Evolutionary conservation across 2,888 invertebrate species (phyloP).

Genomic region (Alsophila aescularia): DNA sequence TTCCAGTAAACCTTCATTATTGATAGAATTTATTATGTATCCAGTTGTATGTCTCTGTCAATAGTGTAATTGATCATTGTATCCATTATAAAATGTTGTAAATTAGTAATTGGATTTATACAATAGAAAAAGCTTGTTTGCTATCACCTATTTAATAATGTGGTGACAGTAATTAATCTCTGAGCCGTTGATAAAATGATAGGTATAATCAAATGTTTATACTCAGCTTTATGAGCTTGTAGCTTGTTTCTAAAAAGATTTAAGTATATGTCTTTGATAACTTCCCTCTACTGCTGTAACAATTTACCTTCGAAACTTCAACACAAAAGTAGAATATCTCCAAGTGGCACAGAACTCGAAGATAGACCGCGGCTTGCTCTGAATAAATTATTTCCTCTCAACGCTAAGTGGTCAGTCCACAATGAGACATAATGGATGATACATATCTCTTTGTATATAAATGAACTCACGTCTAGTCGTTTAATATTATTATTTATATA

Average conservation of each 20-base stretch:
- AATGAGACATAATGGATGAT: constrained; percentile 75
- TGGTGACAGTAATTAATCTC: too few species aligned
- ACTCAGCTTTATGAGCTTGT: too few species aligned
- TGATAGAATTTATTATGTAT: too few species aligned
- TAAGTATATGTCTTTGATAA: neutral
- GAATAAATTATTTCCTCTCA: constrained; percentile 79
- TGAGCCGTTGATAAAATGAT: too few species aligned
- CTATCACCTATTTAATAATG: too few species aligned
- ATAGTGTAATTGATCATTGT: too few species aligned
- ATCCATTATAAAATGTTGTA: too few species aligned
- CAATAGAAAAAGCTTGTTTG: too few species aligned
- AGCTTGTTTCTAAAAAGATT: neutral
- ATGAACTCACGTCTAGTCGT: constrained; percentile 59
- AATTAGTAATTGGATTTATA: too few species aligned
- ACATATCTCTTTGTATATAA: constrained; percentile 70
- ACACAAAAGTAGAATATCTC: constrained; percentile 23
- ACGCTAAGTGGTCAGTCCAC: constrained; percentile 73
- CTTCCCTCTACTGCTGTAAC: neutral
- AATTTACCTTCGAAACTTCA: constrained; percentile 10
- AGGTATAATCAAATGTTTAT: too few species aligned
- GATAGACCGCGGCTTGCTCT: constrained; percentile 54
- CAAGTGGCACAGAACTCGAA: constrained; percentile 21
- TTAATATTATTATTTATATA: constrained; percentile 55
- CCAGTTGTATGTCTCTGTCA: too few species aligned
- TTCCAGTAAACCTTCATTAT: too few species aligned